Base-by-base conservation (phyloP, 2,888 invertebrate genomes). In the Lucinisca nassula region DNA sequence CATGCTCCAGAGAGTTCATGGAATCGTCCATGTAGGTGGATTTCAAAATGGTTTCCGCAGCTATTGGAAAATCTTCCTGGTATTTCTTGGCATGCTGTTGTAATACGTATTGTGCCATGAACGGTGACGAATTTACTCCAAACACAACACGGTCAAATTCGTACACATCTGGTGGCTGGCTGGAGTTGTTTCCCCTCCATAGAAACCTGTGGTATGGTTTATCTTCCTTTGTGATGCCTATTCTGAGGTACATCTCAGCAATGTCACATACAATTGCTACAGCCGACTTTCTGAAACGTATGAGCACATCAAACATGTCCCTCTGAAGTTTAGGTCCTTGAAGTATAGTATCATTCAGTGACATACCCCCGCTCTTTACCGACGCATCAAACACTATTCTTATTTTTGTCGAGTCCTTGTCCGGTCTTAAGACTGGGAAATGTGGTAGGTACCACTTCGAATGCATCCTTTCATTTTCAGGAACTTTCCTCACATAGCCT, bases 351-450 rank as follows among this genome's bases (percentile, higher is more conserved):
- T 87, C 82, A 80, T n/a, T 67, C 27, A 91, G 49, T 21, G 77
- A 84, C 14, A 85, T 14, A 17, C 78, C 84, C 4, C 74, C n/a
- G 58, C 38, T 73, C 45, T 79, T 85, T 2, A 88, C 88, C 17
- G 81, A 85, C 27, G 86, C 90, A 75, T 91, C 83, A 74, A 91
- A n/a, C n/a, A n/a, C n/a, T n/a, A n/a, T n/a, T n/a, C n/a, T n/a
- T n/a, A n/a, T n/a, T n/a, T n/a, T 80, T 2, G 85, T 0, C 12
- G 74, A 49, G 10, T 37, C 58, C 58, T 75, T 81, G 21, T 81
- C 61, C 10, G 27, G 32, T 30, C 75, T 32, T 0, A 61, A 40
- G 1, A 81, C 81, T 27, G 84, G 79, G 37, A 84, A 79, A 51
- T 84, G 84, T 8, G 79, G 84, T n/a, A 84, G 35, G 45, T 30